Base-by-base conservation (phyloP, 2,113 vertebrate species). In the Epinephelus moara region DNA sequence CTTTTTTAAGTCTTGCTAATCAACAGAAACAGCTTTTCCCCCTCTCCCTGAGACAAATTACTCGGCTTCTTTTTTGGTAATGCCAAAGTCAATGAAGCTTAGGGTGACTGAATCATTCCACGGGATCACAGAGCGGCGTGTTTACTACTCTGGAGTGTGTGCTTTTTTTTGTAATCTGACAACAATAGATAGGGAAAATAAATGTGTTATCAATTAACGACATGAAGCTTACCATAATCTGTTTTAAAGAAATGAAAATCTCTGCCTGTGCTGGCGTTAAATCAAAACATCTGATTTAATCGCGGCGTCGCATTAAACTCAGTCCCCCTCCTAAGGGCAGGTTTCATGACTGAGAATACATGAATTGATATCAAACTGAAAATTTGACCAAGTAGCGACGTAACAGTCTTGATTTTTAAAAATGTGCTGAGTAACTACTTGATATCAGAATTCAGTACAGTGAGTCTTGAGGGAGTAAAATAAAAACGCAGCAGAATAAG, bases 401-500 rank as follows among this genome's bases (percentile, higher is more conserved):
- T 13, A 61, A 55, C 10, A 0, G 37, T 62, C 55, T 53, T 80
- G 62, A 82, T 75, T 62, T 78, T 60, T 80, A 4, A 75, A 30
- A 70, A 79, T 78, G 40, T 10, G 63, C 69, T 61, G 59, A 86
- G 71, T 62, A 45, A 74, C 45, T 53, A 21, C 13, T 80, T 57
- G 27, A 70, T 40, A 80, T 85, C 47, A 81, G 63, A 70, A 90
- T 64, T 76, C 27, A 42, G 72, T 59, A 2, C 14, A 45, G 42
- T 21, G 23, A 79, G 57, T 78, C 75, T 82, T 63, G 6, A 52
- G 62, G 75, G 49, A 92, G 92, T 85, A 75, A 62, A 84, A 87
- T 86, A 86, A 93, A 93, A 93, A 95, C 13, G 87, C 91, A 94
- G 91, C 87, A 94, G 87, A 94, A 94, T 94, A 91, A 90, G 23